Conservation (phyloP, 1,140 invertebrate genomes). For the Drosophila novamexicana region DNA sequence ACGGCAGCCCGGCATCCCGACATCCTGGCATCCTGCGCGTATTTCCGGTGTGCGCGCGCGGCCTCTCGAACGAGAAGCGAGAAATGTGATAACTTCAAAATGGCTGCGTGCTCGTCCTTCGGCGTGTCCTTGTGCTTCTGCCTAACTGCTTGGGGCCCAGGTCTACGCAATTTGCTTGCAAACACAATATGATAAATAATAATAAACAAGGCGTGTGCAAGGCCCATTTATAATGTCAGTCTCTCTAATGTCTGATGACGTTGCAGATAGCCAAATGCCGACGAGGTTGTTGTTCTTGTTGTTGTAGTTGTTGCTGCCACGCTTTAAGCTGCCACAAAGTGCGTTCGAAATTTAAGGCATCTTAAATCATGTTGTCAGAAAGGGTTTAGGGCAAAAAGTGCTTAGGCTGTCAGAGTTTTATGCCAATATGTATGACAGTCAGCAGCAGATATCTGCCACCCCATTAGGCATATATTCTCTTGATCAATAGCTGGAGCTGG, state of each 20-base stretch:
- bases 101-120: conserved; percentile 64
- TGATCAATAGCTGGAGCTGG: too few species aligned
- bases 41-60: conserved; percentile 70
- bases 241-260: conserved; percentile 43
- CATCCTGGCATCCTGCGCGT: conserved; percentile 76
- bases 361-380: too few species aligned
- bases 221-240: conserved; percentile 80
- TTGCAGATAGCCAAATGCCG: conserved; percentile 38
- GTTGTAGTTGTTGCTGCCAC: not conserved
- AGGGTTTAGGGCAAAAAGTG: too few species aligned
- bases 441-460: too few species aligned
- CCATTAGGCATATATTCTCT: too few species aligned
- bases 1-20: conserved; percentile 70
- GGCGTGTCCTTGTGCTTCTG: conserved; percentile 13
- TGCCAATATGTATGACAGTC: too few species aligned
- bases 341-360: not conserved
- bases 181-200: conserved; percentile 71
- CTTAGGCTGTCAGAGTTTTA: too few species aligned
- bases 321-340: conserved; percentile 9
- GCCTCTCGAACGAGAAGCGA: conserved; percentile 4
- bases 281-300: not conserved
- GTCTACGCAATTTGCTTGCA: conserved; percentile 65
- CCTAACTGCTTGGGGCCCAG: not conserved
- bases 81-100: conserved; percentile 75
- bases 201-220: conserved; percentile 83